Base-by-base conservation (phyloP, 2,888 invertebrate genomes). In the Chelonus formosanus region DNA sequence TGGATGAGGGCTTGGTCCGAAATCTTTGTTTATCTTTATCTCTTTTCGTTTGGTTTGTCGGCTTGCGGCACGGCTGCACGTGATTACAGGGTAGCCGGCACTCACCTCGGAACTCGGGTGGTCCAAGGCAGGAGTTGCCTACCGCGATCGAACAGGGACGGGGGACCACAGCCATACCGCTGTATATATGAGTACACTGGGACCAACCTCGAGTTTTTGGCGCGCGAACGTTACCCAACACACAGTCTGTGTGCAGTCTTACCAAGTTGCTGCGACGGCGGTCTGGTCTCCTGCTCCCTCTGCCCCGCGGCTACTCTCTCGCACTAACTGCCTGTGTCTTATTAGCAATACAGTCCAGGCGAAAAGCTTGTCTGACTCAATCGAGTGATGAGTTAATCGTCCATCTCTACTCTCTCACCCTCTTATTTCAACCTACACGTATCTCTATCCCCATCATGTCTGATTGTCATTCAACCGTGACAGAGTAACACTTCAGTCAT, bases 11-110 rank as follows among this genome's bases (percentile, higher is more conserved):
- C 52, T 34, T 8, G 52, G 32, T 8, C 67, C 67, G 78, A 78
- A 82, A 82, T 82, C 81, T 81, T 81, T 84, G 84, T 84, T 83
- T 84, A 83, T 84, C 81, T 83, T 83, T 83, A 84, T 83, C 82
- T 82, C 81, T 80, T 81, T 82, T 81, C 79, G 80, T 82, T 83
- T 81, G 80, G 83, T 83, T 84, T 84, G 83, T 82, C 83, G 82
- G 82, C 83, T 81, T 79, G 82, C 82, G 83, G 83, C 82, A 79
- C 78, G 79, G 80, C 82, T 78, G 62, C 66, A 79, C 80, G 78
- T 82, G 83, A 83, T 83, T 84, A 83, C 82, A 83, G 83, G 82
- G 81, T 82, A 81, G 80, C 82, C 78, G 77, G 79, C 81, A 81
- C 82, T 84, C 83, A 83, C 82, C 83, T 83, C 83, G 80, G 78